These are phyloP conservation scores for Tetanocera ferruginea DNA, from an alignment of 2,888 invertebrate genomes.

Conservation along the genomic window DNA sequence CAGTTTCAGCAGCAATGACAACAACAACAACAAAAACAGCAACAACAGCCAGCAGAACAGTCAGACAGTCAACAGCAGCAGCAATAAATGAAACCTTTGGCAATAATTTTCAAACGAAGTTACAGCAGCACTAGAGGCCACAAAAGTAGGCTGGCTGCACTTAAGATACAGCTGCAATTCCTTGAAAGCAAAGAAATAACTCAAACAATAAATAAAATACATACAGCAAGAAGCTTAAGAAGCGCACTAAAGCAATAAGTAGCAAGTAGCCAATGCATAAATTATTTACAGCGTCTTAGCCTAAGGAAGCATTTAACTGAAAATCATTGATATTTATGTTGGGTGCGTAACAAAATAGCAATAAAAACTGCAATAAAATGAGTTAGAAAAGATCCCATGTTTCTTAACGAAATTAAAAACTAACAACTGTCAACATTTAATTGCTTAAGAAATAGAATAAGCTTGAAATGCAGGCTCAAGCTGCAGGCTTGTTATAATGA, in stretches of 20 bases:
- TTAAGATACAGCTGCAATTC: conserved; percentile 52
- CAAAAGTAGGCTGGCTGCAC: conserved; percentile 1
- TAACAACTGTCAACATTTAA: neutral
- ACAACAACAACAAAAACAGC: neutral
- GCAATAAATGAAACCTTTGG: conserved; percentile 37
- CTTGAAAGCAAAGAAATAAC: conserved; percentile 52
- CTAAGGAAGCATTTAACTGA: neutral
- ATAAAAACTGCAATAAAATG: neutral
- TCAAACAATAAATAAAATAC: neutral
- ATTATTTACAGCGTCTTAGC: neutral
- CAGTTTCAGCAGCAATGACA: conserved; percentile 29
- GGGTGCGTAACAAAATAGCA: conserved; percentile 4
- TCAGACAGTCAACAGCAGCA: conserved; percentile 5
- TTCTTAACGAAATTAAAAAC: neutral
- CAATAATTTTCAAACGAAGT: conserved; percentile 16
- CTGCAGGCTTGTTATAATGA: neutral
- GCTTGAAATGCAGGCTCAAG: neutral
- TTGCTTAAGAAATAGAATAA: neutral
- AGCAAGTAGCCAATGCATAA: neutral
- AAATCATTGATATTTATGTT: conserved; percentile 7
- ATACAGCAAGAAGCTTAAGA: neutral
- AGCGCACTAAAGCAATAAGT: neutral
- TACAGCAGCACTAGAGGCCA: neutral
- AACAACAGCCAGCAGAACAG: conserved; percentile 6
- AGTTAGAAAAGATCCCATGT: neutral